phyloP scores from a whole-genome alignment of 92 coral and sea anemone genomes.

The Micromussa lordhowensis region DNA sequence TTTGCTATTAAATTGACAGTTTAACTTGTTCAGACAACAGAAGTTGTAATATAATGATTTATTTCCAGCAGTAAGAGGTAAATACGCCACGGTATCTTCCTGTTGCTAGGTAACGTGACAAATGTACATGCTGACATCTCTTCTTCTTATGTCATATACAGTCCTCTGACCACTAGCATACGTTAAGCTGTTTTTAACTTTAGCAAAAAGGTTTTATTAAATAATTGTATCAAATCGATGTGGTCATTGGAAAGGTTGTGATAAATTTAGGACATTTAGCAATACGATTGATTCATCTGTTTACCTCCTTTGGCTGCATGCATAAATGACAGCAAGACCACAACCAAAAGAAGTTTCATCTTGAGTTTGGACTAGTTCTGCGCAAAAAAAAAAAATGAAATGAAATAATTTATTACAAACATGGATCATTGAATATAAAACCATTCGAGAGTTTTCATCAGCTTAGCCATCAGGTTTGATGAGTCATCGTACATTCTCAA shows the following conservation, averaged over 20 bases:
- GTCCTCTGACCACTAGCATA: too few species aligned
- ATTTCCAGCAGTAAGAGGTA: neutral
- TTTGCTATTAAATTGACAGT: neutral
- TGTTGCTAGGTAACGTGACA: neutral
- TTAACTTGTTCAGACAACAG: neutral
- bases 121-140: neutral
- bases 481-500: too few species aligned
- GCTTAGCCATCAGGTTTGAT: too few species aligned
- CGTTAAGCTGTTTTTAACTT: too few species aligned
- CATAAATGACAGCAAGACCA: neutral
- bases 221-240: too few species aligned
- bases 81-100: neutral
- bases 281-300: neutral
- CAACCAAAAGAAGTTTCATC: neutral
- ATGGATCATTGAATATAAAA: too few species aligned
- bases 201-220: too few species aligned
- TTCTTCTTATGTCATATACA: too few species aligned
- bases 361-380: neutral
- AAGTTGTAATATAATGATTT: neutral
- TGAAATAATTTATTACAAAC: too few species aligned
- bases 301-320: neutral
- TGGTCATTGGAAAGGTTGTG: too few species aligned
- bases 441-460: too few species aligned
- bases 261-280: too few species aligned
- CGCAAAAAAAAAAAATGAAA: neutral